A percentile compares a stretch with the other conserved stretches of the same genome.
Evolutionary conservation across 2,888 invertebrate genomes (phyloP).

Genomic region (Cheilosia vulpina): DNA sequence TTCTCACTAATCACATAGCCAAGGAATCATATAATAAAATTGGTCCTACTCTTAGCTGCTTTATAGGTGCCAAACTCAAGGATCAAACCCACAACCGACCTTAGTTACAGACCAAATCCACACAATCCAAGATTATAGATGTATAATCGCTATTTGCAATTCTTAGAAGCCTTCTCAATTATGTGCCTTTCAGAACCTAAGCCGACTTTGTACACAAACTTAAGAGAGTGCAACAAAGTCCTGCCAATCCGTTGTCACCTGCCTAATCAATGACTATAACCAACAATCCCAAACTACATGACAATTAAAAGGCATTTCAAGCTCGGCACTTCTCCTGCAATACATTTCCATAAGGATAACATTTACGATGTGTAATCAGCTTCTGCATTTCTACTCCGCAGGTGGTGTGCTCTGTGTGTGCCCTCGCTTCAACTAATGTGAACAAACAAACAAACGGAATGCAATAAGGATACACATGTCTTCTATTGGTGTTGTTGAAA

Average conservation of each 20-base stretch:
- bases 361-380: constrained; percentile 31
- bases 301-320: constrained; percentile 68
- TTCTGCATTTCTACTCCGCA: constrained; percentile 2
- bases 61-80: no score
- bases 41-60: no score
- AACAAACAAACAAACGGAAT: constrained; percentile 43
- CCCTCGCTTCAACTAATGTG: constrained; percentile 13
- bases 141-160: neutral
- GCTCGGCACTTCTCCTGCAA: constrained; percentile 31
- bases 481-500: constrained; percentile 36
- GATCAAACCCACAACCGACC: no score
- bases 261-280: constrained; percentile 18
- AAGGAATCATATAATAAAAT: no score
- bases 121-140: no score
- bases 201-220: constrained; percentile 37
- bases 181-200: neutral
- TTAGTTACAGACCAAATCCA: no score
- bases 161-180: neutral
- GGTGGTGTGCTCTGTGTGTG: neutral
- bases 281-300: constrained; percentile 63
- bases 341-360: constrained; percentile 19
- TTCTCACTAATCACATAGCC: no score
- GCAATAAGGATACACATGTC: constrained; percentile 2
- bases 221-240: constrained; percentile 42
- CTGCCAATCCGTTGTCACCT: neutral